Conservation (phyloP, 2,797 vertebrate genomes). For the Hirundo rustica region DNA sequence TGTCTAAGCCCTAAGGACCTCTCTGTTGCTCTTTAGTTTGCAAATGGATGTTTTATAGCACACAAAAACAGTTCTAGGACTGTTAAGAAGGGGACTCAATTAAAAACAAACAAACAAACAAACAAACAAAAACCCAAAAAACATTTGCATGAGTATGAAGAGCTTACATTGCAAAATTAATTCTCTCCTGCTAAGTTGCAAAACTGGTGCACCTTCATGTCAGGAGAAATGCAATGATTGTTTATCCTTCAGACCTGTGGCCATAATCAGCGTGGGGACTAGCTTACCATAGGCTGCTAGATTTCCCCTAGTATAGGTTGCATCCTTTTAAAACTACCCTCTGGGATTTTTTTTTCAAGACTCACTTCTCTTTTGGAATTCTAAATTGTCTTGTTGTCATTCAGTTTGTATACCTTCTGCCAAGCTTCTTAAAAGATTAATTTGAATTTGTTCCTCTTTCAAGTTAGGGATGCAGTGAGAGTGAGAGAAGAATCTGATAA, state of each 20-base stretch:
- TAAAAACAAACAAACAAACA: not conserved
- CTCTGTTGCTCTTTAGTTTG: not conserved
- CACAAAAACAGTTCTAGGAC: not conserved
- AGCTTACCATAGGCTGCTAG: not conserved
- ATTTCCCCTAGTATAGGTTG: not conserved
- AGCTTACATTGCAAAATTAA: not conserved
- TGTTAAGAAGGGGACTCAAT: not conserved
- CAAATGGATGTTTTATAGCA: not conserved
- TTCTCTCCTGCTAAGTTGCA: not conserved
- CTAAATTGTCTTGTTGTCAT: not conserved
- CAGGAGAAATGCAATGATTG: not conserved
- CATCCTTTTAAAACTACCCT: not conserved
- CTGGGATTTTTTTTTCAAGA: not conserved
- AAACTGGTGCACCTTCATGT: not conserved
- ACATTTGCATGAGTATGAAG: not conserved
- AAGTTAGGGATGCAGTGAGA: not conserved
- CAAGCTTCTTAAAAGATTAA: constrained; percentile 13
- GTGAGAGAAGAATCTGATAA: not conserved
- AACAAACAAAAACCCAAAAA: too few relatives aligned
- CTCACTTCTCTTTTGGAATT: not conserved
- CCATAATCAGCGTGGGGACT: not conserved
- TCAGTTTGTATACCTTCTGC: not conserved
- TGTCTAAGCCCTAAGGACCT: not conserved
- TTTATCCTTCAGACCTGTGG: not conserved
- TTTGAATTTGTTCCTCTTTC: constrained; percentile 8